Percentiles rank a stretch among this genome's conserved stretches.
These are phyloP conservation scores for Parauchenoglanis punctatus DNA, from an alignment of 2,797 vertebrate genomes.

Conservation along the genomic window DNA sequence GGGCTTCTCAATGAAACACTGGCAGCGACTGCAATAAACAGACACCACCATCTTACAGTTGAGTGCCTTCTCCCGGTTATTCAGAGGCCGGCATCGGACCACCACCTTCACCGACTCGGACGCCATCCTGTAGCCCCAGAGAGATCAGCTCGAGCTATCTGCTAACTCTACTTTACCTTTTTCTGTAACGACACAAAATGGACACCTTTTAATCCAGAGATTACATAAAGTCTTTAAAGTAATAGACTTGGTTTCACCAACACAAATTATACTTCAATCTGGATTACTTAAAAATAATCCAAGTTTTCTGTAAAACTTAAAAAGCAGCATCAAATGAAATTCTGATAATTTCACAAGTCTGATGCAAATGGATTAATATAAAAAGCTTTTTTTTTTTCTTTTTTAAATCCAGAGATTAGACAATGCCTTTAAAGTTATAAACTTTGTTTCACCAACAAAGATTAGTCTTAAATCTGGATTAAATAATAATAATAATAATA, in stretches of 20 bases:
- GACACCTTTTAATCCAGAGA: neutral
- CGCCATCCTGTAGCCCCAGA: conserved; percentile 69
- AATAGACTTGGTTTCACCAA: neutral
- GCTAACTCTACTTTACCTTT: neutral
- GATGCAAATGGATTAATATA: neutral
- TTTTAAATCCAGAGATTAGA: neutral
- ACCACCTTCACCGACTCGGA: conserved; percentile 85
- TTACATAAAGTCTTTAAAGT: no score
- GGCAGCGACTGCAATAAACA: conserved; percentile 75
- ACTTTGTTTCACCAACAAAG: neutral
- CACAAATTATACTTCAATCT: neutral
- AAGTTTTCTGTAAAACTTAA: neutral
- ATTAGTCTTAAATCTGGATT: neutral
- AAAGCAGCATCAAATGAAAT: neutral
- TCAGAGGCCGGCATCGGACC: conserved; percentile 84
- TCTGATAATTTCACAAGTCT: neutral
- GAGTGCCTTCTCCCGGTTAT: conserved; percentile 77
- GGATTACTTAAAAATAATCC: neutral
- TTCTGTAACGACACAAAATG: neutral
- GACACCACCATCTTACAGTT: conserved; percentile 74
- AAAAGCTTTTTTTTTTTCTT: neutral
- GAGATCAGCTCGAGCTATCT: neutral
- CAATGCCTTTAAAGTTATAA: neutral
- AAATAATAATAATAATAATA: neutral
- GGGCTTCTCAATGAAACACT: conserved; percentile 84